Base-by-base conservation (phyloP, 2,888 invertebrate genomes). In the Mythimna vitellina region DNA sequence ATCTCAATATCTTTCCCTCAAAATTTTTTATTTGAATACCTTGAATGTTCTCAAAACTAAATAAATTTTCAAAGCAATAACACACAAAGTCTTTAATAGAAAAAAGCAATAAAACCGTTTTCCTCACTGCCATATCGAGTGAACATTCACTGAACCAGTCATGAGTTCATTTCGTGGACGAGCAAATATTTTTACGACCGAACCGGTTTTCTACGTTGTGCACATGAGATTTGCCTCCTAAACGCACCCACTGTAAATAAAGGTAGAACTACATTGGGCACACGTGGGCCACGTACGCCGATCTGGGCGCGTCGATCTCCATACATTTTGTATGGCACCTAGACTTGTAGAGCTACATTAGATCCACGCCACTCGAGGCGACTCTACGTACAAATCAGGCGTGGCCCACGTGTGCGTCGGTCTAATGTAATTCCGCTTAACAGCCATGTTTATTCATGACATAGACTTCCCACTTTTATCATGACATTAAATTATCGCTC, bases 71-170 rank as follows among this genome's bases (percentile, higher is more conserved):
- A 38, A 1, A 58, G 7, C 17, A 46, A 60, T 42, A 32, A 42
- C 25, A 29, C 12, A 9, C 35, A 9, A 5, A 35, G 20, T 67
- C 7, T 51, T 9, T 25, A 14, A 38, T 17, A 38, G 20, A 62
- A 35, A 32, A 65, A 22, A 3, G 20, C 0, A 29, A 17, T 70
- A 64, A 46, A 65, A 51, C 51, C 9, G 12, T 12, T 32, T 51
- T 35, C 9, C 51, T 65, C 32, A 51, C 17, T 12, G 32, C 51
- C 32, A 51, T 25, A 65, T 22, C 57, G 29, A 49, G 22, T 65
- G n/a, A 58, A 42, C 38, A 58, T 51, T 73, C 73, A 58, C 42
- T 73, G 74, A 73, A 25, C 38, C 7, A 49, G 20, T 20, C 29
- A 49, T 29, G 1, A 9, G 14, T 51, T 8, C 4, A 73, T 57